These are phyloP conservation scores for Ceratina calcarata DNA, from an alignment of 1,140 invertebrate genomes.

Conservation along the genomic window DNA sequence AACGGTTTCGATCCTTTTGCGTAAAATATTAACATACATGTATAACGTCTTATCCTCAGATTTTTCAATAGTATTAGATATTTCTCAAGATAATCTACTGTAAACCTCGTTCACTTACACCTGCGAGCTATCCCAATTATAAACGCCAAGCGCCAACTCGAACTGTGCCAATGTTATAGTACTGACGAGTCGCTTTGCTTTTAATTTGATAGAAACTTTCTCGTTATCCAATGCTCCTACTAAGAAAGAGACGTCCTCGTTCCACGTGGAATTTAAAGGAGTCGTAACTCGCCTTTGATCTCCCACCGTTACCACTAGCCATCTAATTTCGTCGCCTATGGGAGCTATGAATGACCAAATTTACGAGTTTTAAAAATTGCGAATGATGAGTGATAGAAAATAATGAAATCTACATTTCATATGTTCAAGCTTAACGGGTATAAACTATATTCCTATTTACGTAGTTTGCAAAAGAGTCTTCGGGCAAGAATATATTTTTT, in stretches of 20 bases:
- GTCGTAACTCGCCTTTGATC: conserved; percentile 78
- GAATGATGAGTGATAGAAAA: not conserved
- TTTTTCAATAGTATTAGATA: not conserved
- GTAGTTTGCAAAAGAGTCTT: too few relatives aligned
- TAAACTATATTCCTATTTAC: not conserved
- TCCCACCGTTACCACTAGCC: conserved; percentile 79
- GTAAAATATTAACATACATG: conserved; percentile 7
- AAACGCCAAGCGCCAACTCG: conserved; percentile 78
- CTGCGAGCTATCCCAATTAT: conserved; percentile 78
- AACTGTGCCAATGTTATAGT: conserved; percentile 80
- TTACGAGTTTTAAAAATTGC: not conserved
- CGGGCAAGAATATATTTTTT: too few relatives aligned
- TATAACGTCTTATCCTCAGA: not conserved
- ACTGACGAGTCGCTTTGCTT: conserved; percentile 81
- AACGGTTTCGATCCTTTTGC: conserved; percentile 77
- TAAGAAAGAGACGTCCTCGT: conserved; percentile 81
- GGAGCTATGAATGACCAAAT: conserved; percentile 32
- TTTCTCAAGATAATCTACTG: too few relatives aligned
- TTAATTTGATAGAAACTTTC: conserved; percentile 78
- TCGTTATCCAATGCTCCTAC: conserved; percentile 79
- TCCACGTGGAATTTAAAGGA: conserved; percentile 76
- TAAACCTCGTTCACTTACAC: conserved; percentile 72
- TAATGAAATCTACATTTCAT: not conserved
- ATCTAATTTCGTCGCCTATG: conserved; percentile 73
- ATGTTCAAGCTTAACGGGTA: not conserved